Percentiles rank a stretch among this genome's conserved stretches.
Conservation (phyloP, 2,797 vertebrate species). For the Arrhamphus sclerolepis region DNA sequence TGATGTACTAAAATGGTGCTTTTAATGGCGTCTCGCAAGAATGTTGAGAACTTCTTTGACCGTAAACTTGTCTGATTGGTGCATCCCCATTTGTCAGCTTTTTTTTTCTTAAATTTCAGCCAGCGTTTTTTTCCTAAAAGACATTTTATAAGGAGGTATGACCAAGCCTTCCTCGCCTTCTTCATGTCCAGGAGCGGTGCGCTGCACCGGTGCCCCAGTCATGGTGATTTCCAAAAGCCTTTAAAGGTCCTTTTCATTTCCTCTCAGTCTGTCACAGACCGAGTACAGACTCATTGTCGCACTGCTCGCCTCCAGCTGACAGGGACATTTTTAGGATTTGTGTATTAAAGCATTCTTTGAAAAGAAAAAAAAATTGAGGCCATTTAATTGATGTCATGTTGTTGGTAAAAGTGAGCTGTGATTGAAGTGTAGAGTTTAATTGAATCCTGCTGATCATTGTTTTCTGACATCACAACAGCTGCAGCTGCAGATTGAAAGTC, state of each 20-base stretch:
- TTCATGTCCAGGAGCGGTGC: constrained; percentile 41
- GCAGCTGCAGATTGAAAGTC: constrained; percentile 26
- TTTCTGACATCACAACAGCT: constrained; percentile 27
- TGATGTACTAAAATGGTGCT: too few relatives aligned
- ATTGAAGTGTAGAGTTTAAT: constrained; percentile 51
- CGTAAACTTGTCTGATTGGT: too few relatives aligned
- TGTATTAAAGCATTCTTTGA: constrained; percentile 59
- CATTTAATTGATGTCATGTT: constrained; percentile 56
- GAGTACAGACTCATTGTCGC: constrained; percentile 47
- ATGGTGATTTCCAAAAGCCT: constrained; percentile 53
- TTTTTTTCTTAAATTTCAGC: too few relatives aligned
- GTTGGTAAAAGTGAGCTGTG: constrained; percentile 26
- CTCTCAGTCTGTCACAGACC: constrained; percentile 68
- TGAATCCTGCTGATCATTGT: constrained; percentile 27
- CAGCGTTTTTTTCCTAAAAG: too few relatives aligned
- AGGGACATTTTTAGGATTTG: constrained; percentile 46
- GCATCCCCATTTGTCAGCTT: too few relatives aligned
- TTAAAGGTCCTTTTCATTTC: constrained; percentile 81
- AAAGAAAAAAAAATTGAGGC: constrained; percentile 51
- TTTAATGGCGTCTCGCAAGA: too few relatives aligned
- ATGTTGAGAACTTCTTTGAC: too few relatives aligned
- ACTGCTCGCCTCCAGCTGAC: constrained; percentile 47
- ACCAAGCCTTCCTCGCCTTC: constrained; percentile 7
- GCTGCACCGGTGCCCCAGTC: constrained; percentile 47
- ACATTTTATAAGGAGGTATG: constrained; percentile 21